Conservation (phyloP, 2,113 vertebrate genomes). For the Vireo altiloquus region DNA sequence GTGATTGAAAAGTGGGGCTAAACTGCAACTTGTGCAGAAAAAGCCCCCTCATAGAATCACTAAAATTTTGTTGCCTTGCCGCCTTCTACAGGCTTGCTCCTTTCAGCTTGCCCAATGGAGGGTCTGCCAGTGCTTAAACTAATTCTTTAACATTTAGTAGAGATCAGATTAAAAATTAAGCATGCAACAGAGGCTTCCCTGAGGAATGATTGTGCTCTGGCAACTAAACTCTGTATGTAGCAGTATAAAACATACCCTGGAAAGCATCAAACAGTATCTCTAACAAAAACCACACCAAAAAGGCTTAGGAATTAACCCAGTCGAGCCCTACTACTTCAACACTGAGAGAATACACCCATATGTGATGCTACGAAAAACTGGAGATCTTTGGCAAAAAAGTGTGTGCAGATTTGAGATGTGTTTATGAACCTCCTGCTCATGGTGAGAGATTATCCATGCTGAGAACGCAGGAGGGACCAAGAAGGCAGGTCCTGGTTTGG, state of each 20-base stretch:
- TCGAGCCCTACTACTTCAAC: neutral
- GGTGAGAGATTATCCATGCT: neutral
- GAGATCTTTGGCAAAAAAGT: neutral
- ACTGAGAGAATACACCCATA: neutral
- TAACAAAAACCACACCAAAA: neutral
- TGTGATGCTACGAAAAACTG: neutral
- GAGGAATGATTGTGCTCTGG: neutral
- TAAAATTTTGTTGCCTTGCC: neutral
- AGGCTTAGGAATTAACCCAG: neutral
- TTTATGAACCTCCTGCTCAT: neutral
- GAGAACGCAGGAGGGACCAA: neutral
- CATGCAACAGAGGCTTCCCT: neutral
- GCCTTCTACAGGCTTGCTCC: neutral
- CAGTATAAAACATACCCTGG: neutral
- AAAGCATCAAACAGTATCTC: neutral
- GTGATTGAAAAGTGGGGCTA: neutral
- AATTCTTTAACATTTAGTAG: neutral
- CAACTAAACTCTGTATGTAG: neutral
- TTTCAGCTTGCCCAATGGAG: neutral
- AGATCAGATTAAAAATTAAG: slow-evolving; percentile 29
- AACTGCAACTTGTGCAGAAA: neutral
- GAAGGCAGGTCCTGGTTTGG: neutral
- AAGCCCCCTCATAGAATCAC: neutral
- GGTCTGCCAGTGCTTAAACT: neutral
- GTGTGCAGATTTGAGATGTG: neutral